Conservation (phyloP, 2,113 vertebrate genomes). For the Eurypyga helias region DNA sequence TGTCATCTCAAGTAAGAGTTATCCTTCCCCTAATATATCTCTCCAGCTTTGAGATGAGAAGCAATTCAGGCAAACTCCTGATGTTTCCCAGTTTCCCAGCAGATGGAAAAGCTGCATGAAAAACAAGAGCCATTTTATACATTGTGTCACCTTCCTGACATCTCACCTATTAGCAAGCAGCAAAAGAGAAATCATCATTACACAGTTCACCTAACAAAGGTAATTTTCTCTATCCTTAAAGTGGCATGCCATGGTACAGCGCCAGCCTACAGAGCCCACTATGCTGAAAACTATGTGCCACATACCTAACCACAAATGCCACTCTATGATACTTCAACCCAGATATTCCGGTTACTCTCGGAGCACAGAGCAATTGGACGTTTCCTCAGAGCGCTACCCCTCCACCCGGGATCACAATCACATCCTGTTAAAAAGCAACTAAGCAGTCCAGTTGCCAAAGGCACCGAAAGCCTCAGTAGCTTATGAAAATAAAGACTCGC, state of each 20-base stretch:
- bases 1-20: background rate
- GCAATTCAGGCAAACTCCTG: background rate
- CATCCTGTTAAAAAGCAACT: background rate
- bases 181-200: background rate
- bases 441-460: background rate
- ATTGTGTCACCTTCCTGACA: background rate
- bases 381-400: background rate
- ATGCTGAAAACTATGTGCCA: background rate
- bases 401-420: fast-evolving
- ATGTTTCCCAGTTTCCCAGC: background rate
- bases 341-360: background rate
- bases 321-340: background rate
- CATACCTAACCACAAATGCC: background rate
- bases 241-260: fast-evolving
- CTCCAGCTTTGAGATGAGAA: background rate
- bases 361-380: fast-evolving
- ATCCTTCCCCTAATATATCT: background rate
- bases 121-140: background rate
- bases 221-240: background rate
- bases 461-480: background rate
- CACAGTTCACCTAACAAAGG: background rate
- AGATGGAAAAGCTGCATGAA: background rate
- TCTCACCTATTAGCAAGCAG: background rate
- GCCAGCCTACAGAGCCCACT: background rate
- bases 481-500: background rate